Percentiles rank a stretch among this genome's conserved stretches.
Conservation (phyloP, 2,888 invertebrate species). For the Cephalotes varians region DNA sequence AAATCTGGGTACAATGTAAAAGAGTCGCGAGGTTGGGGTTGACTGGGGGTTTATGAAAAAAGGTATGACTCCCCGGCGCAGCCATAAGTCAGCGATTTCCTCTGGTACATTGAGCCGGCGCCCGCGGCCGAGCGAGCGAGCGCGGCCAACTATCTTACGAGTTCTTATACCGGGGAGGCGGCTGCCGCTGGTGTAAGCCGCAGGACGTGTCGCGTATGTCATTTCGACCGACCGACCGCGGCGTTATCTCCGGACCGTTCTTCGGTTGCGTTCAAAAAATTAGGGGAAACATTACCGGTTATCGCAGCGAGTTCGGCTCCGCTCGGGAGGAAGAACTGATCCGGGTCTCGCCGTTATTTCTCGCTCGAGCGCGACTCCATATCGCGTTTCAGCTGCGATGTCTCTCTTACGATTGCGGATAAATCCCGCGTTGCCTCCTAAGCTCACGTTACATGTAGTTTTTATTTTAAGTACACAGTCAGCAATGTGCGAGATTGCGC, state of each 20-base stretch:
- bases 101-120: slow-evolving; percentile 84
- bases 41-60: slow-evolving; percentile 81
- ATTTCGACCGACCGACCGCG: slow-evolving; percentile 71
- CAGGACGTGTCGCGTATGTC: slow-evolving; percentile 82
- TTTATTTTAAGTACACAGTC: background rate
- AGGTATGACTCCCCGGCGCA: slow-evolving; percentile 82
- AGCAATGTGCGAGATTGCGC: background rate
- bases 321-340: slow-evolving; percentile 70
- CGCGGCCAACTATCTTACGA: slow-evolving; percentile 68
- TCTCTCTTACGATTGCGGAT: slow-evolving; percentile 26
- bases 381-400: background rate
- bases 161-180: slow-evolving; percentile 64
- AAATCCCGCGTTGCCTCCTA: background rate
- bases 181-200: slow-evolving; percentile 49
- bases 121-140: slow-evolving; percentile 72
- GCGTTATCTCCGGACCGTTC: slow-evolving; percentile 82
- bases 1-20: slow-evolving; percentile 85
- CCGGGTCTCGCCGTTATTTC: slow-evolving; percentile 44
- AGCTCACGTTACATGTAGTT: background rate
- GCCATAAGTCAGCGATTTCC: slow-evolving; percentile 86
- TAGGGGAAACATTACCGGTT: slow-evolving; percentile 79
- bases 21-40: slow-evolving; percentile 81
- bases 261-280: slow-evolving; percentile 76
- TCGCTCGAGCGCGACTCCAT: slow-evolving; percentile 33
- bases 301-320: slow-evolving; percentile 63